A percentile compares a stretch with the other conserved stretches of the same genome.
Evolutionary conservation across 2,888 invertebrate genomes (phyloP).

Genomic region (Chaetogeoica ovagalla): DNA sequence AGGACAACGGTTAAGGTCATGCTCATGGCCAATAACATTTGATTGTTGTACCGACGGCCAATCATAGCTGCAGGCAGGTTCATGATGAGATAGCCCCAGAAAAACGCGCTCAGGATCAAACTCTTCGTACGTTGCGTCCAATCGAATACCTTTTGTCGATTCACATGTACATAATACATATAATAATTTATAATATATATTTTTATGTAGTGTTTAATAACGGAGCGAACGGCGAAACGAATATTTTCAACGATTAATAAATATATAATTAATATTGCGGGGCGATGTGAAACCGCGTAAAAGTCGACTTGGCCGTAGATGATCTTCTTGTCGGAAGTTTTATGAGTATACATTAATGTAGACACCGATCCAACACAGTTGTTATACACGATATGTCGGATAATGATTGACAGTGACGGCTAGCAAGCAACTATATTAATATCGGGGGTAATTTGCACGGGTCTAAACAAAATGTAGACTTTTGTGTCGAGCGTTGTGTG

Average conservation of each 20-base stretch:
- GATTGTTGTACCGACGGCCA: slow-evolving; percentile 64
- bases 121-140: slow-evolving; percentile 67
- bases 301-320: neutral
- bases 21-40: slow-evolving; percentile 60
- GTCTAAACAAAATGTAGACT: neutral
- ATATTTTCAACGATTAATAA: neutral
- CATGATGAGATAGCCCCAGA: slow-evolving; percentile 77
- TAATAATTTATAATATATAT: neutral
- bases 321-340: too few species aligned
- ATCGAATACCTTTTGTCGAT: slow-evolving; percentile 63
- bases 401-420: neutral
- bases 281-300: neutral
- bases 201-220: neutral
- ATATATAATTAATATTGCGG: neutral
- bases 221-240: neutral
- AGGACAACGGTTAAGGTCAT: slow-evolving; percentile 52
- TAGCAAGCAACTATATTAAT: neutral
- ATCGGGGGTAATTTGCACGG: neutral
- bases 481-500: neutral
- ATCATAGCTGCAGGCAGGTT: slow-evolving; percentile 69
- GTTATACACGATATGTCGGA: too few species aligned
- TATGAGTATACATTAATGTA: too few species aligned
- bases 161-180: neutral
- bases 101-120: slow-evolving; percentile 69
- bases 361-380: too few species aligned